These are phyloP conservation scores for Bubo blakistoni DNA, from an alignment of 2,113 vertebrate genomes.

Conservation along the genomic window DNA sequence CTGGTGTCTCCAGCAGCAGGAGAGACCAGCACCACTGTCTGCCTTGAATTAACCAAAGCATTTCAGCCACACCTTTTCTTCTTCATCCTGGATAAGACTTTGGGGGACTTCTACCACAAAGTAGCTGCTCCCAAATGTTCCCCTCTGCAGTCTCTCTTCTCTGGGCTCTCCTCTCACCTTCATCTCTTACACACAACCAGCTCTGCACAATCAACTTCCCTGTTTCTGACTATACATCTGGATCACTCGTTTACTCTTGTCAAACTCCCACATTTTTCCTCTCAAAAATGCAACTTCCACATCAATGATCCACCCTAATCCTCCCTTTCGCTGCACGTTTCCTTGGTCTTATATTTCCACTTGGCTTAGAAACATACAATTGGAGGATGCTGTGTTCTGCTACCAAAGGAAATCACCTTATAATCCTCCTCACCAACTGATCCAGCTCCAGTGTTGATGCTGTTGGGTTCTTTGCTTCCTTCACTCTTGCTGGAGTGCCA, in stretches of 20 bases:
- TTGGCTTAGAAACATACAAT: neutral
- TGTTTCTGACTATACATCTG: neutral
- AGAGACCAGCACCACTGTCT: neutral
- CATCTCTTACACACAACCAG: neutral
- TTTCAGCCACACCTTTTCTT: neutral
- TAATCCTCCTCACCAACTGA: neutral
- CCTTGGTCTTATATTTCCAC: neutral
- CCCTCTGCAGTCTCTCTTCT: neutral
- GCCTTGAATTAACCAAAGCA: neutral
- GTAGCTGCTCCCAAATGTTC: neutral
- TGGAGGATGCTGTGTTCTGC: neutral
- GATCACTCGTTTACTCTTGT: neutral
- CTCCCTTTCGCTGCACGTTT: neutral
- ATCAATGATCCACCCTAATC: neutral
- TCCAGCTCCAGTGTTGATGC: neutral
- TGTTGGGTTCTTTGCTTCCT: neutral
- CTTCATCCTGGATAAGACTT: neutral
- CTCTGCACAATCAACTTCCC: neutral
- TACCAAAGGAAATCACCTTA: neutral
- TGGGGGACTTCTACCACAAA: neutral
- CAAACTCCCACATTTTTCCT: neutral
- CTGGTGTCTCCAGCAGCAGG: neutral
- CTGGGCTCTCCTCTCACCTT: rapidly evolving
- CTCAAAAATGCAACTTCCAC: neutral
- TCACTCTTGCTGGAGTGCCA: neutral